Evolutionary conservation across 2,797 vertebrate genomes (phyloP), one percentile per base, ranked within the genome.

Genomic region (Taeniopygia guttata): DNA sequence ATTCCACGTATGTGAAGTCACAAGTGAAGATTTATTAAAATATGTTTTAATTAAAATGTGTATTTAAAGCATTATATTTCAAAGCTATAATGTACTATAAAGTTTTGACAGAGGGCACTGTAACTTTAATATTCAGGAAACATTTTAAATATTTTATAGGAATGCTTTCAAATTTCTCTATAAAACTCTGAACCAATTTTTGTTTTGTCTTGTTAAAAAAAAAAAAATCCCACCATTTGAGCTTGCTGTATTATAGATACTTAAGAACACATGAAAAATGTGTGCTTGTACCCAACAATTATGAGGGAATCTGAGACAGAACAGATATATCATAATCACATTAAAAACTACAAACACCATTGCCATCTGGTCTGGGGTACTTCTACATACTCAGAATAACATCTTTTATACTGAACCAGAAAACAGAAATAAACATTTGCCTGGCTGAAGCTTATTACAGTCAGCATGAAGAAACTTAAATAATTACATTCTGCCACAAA

Each of bases 351-450:
- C 75, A 87, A 92, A 84, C 82, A 75, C 66, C 8, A 0, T n/a
- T 81, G 82, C 93, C 87, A 92, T 95, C 84, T 95, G 95, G 73
- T 91, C 80, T 40, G 43, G 63, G 5, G 69, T 86, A 84, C 46
- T 77, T 77, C 72, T 68, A 22, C 49, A 66, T 80, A 62, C 36
- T 52, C 73, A 89, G 55, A 92, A 87, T 69, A 92, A 73, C 63
- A 87, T 84, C 62, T 66, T 85, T 70, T 69, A 69, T 86, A 84
- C 32, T 91, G 79, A 93, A 92, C 16, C 55, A 91, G 89, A 95
- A 94, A 88, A 84, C 69, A 91, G 75, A 96, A 96, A 91, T 84
- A 85, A 95, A 93, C 84, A 93, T 73, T 94, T 79, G 60, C 51
- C 54, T 2, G 29, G 16, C 29, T 91, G 58, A 95, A 91, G 79